Evolutionary conservation across 2,888 invertebrate species (phyloP), one percentile per base, ranked within the genome.

Genomic region (Chymomyza caudatula): DNA sequence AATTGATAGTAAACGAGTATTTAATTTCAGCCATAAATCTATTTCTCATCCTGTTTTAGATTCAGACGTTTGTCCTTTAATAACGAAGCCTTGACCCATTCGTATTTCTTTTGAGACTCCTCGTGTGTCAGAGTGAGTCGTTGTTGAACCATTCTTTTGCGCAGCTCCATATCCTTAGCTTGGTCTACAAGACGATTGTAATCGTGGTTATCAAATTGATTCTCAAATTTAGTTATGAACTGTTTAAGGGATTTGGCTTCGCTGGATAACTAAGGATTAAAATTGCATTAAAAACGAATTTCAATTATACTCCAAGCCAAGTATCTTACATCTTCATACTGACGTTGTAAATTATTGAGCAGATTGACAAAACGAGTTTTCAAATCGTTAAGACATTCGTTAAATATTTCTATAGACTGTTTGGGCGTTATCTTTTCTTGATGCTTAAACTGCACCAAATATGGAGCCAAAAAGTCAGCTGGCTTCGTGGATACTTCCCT

Each of bases 311-410:
- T 15, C 13, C 19, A 42, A 3, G 6, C n/a, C 4, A 19, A 0
- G 11, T 2, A 37, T 63, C 85, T 81, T 80, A 94, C 94, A 90
- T 91, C 91, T 75, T 95, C 94, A 85, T 94, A 94, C 72, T 93
- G 91, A 22, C 91, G 91, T 75, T 95, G 94, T 22, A 96, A 92
- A 42, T 92, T 88, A 69, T 92, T 93, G 15, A 95, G 94, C 47
- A 95, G 90, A 0, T 92, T 91, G 3, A 94, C 89, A 68, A 94
- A 92, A 37, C 92, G 91, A 0, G 92, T 89, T 79, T 94, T 94
- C 75, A 94, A 94, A 84, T 95, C 95, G 59, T 91, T 91, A 49
- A 96, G 89, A 69, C 95, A 95, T 4, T 85, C 75, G 53, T 88
- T 81, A 54, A 86, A 89, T 0, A 87, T 87, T 2, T 60, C 63